Evolutionary conservation across 2,113 vertebrate genomes (phyloP).

Genomic region (Campylorhamphus procurvoides): DNA sequence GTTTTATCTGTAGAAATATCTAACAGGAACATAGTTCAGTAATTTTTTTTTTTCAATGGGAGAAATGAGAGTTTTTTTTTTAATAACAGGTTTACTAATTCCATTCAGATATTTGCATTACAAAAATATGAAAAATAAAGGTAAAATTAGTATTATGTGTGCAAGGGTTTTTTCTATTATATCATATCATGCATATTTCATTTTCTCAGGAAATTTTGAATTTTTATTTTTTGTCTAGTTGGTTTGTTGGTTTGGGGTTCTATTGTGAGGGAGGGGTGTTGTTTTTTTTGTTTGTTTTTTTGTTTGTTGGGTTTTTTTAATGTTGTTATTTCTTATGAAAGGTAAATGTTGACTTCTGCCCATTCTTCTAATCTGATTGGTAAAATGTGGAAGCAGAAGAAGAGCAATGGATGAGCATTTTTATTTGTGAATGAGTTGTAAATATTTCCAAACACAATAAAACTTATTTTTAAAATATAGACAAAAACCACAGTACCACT

Average conservation of each 20-base stretch:
- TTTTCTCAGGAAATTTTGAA: background rate
- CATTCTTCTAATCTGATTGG: background rate
- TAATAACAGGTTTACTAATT: background rate
- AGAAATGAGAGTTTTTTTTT: background rate
- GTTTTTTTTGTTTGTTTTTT: background rate
- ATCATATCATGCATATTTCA: background rate
- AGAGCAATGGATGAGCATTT: background rate
- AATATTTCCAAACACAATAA: background rate
- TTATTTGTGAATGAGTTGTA: background rate
- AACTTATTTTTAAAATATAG: background rate
- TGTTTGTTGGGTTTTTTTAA: background rate
- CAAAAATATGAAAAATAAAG: background rate
- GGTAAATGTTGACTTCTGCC: background rate
- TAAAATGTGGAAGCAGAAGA: background rate
- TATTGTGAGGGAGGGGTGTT: too few relatives aligned
- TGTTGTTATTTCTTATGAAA: background rate
- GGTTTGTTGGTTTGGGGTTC: fast-evolving
- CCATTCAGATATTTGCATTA: background rate
- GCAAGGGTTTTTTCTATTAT: background rate
- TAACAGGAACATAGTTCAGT: background rate
- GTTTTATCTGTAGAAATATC: background rate
- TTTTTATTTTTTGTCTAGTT: background rate
- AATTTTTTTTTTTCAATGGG: background rate
- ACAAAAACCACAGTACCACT: background rate
- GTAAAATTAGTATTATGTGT: background rate